Percentiles rank a stretch among this genome's conserved stretches.
Evolutionary conservation across 2,797 vertebrate genomes (phyloP).

Genomic region (Peromyscus attwateri): DNA sequence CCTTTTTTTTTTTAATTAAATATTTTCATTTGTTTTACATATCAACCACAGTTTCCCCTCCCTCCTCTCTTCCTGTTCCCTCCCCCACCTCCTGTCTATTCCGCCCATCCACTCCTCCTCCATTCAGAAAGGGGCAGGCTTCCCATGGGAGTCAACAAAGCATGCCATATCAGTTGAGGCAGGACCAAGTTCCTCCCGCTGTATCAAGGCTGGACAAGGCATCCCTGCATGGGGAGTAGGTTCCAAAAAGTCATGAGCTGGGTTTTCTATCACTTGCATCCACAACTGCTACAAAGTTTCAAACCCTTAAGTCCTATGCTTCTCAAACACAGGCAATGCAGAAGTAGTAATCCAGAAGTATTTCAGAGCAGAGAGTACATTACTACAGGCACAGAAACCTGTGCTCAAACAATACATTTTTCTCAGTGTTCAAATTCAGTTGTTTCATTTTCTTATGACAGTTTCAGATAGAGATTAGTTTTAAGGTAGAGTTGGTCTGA

Average conservation of each 20-base stretch:
- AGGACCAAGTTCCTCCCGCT: not conserved
- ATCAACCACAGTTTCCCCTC: not conserved
- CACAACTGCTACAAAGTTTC: not conserved
- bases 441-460: not conserved
- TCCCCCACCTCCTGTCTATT: not conserved
- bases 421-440: not conserved
- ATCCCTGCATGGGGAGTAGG: not conserved
- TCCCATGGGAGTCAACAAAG: not conserved
- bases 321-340: not conserved
- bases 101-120: not conserved
- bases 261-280: constrained; percentile 30
- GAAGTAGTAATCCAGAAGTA: not conserved
- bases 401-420: not conserved
- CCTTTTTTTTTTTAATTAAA: not conserved
- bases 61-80: not conserved
- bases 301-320: not conserved
- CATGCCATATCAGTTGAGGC: not conserved
- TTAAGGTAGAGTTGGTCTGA: not conserved
- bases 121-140: not conserved
- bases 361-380: constrained; percentile 48
- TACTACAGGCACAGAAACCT: not conserved
- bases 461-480: not conserved
- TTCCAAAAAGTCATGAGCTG: not conserved
- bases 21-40: not conserved
- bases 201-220: not conserved